These are phyloP conservation scores for Leptinotarsa defecta DNA, from an alignment of 1,140 invertebrate species.

Conservation along the genomic window DNA sequence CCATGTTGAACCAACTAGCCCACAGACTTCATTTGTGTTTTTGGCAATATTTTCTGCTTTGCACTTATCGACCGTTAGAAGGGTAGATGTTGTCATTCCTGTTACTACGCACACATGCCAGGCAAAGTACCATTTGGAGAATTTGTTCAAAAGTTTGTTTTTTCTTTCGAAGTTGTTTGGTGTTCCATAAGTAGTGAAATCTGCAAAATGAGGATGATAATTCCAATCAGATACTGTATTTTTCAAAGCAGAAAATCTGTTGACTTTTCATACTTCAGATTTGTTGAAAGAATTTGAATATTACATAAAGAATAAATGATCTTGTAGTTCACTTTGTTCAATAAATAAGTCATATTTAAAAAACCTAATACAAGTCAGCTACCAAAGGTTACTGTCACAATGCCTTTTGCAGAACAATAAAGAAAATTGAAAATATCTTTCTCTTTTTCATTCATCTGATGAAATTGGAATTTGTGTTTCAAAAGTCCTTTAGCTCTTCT, in stretches of 20 bases:
- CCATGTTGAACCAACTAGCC: conserved; percentile 13
- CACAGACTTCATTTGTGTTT: conserved; percentile 18
- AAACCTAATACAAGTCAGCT: no score
- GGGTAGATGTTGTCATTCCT: conserved; percentile 1
- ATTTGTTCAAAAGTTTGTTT: conserved; percentile 19
- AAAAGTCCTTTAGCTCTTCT: no score
- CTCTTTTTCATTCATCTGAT: no score
- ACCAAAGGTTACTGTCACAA: no score
- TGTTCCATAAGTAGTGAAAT: conserved; percentile 17
- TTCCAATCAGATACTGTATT: neutral
- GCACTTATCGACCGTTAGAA: conserved; percentile 5
- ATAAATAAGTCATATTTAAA: no score
- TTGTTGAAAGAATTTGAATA: no score
- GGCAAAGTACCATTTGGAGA: conserved; percentile 13
- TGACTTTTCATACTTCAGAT: no score
- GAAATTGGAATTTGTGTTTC: no score
- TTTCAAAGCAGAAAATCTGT: neutral
- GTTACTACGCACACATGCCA: conserved; percentile 3
- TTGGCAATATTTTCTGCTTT: conserved; percentile 14
- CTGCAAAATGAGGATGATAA: neutral
- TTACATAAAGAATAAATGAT: neutral
- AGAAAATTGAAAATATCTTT: no score
- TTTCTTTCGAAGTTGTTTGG: conserved; percentile 7
- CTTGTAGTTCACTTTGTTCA: no score
- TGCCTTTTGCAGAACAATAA: no score